A percentile compares a stretch with the other conserved stretches of the same genome.
These are phyloP conservation scores for Nilaparvata lugens DNA, from an alignment of 1,140 invertebrate genomes.

Conservation along the genomic window DNA sequence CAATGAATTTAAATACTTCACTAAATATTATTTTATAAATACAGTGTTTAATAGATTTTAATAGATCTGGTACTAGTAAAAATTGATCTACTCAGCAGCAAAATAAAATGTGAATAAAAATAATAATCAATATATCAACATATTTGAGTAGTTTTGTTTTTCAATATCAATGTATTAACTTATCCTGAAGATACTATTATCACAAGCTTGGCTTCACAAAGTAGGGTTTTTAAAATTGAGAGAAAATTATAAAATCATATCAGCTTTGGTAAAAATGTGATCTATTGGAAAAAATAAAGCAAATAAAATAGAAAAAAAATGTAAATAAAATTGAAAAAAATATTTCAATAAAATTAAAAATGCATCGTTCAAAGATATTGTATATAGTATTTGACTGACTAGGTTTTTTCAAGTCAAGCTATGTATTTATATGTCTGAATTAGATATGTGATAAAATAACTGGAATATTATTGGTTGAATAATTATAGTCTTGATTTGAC, in stretches of 20 bases:
- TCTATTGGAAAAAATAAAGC: neutral
- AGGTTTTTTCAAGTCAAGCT: too few species aligned
- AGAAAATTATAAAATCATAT: neutral
- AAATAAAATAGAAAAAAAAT: neutral
- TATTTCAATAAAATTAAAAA: neutral
- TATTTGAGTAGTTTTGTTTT: too few species aligned
- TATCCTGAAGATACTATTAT: slow-evolving; percentile 14
- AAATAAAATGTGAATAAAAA: neutral
- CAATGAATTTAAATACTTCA: neutral
- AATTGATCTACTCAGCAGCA: neutral
- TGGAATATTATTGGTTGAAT: too few species aligned
- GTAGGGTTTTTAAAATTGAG: slow-evolving; percentile 4
- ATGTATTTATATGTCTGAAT: too few species aligned
- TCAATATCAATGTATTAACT: slow-evolving; percentile 5
- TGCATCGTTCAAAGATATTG: neutral
- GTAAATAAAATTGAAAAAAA: neutral
- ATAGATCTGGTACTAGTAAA: neutral
- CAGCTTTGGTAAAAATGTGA: neutral
- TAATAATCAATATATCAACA: slow-evolving; percentile 8
- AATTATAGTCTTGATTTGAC: too few species aligned
- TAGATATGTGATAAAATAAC: too few species aligned
- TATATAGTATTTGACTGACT: neutral
- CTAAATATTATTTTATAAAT: slow-evolving; percentile 5
- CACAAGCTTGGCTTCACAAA: slow-evolving; percentile 12
- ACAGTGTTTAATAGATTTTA: slow-evolving; percentile 6